phyloP scores from a whole-genome alignment of 2,888 invertebrate species.

The Conus canariensis region DNA sequence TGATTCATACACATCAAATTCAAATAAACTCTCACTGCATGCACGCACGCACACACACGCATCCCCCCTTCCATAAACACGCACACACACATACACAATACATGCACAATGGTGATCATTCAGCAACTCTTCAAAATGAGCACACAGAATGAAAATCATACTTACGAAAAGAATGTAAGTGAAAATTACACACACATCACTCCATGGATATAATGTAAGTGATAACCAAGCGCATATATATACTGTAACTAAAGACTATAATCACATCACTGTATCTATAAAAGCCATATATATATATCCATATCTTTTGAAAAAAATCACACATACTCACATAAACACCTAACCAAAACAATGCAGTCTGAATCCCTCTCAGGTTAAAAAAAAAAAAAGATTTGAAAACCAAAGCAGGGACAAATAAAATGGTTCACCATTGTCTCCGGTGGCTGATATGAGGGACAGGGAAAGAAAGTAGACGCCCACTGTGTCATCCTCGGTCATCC shows the following conservation, averaged over 20 bases:
- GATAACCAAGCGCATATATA: not conserved
- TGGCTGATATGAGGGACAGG: slow-evolving; percentile 70
- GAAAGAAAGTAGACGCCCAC: slow-evolving; percentile 72
- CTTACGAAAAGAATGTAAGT: not conserved
- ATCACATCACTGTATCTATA: too few relatives aligned
- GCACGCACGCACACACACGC: not conserved
- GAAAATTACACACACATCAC: not conserved
- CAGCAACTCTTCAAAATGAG: not conserved
- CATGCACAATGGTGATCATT: not conserved
- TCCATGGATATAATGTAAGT: too few relatives aligned
- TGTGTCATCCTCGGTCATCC: slow-evolving; percentile 75
- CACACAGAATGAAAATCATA: not conserved
- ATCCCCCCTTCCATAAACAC: too few relatives aligned
- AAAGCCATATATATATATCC: too few relatives aligned
- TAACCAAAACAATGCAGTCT: not conserved
- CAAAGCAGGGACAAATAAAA: slow-evolving; percentile 9
- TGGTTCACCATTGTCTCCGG: slow-evolving; percentile 72
- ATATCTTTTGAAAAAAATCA: not conserved
- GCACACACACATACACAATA: not conserved
- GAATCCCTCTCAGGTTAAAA: not conserved
- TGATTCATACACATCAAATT: too few relatives aligned
- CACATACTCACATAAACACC: not conserved
- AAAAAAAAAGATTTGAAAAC: not conserved
- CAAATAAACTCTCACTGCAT: not conserved
- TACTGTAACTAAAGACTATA: too few relatives aligned